Evolutionary conservation across 2,797 vertebrate genomes (phyloP).

Genomic region (Valencia hispanica): DNA sequence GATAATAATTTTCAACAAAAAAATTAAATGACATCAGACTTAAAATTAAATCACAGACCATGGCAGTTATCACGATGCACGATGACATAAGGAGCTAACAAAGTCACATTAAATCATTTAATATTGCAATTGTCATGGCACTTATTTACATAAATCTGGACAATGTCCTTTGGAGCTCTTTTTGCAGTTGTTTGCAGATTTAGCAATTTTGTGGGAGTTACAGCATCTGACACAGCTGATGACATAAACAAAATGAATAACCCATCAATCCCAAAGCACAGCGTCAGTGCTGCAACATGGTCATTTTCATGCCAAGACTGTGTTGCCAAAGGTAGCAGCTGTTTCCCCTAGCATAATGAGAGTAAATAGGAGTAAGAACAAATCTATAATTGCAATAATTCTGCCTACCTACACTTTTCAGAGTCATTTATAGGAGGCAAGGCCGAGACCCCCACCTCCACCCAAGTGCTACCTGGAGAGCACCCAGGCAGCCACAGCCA

Average conservation of each 20-base stretch:
- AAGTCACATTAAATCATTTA: not conserved
- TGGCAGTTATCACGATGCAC: not conserved
- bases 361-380: not conserved
- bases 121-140: not conserved
- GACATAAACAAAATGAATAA: constrained; percentile 15
- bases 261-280: not conserved
- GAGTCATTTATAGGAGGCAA: not conserved
- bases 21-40: not conserved
- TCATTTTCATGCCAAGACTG: constrained; percentile 6
- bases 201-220: constrained; percentile 7
- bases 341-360: not conserved
- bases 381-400: not conserved
- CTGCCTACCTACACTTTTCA: not conserved
- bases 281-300: not conserved
- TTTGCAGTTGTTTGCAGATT: not conserved
- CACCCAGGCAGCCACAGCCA: too few relatives aligned
- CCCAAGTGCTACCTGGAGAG: too few relatives aligned
- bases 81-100: not conserved
- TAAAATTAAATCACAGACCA: not conserved
- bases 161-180: not conserved
- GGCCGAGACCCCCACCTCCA: too few relatives aligned
- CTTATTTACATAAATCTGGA: not conserved
- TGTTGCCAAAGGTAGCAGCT: constrained; percentile 4
- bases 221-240: constrained; percentile 30
- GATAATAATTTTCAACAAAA: not conserved